phyloP scores from a whole-genome alignment of 1,140 invertebrate species.

The Coenobita brevimanus region DNA sequence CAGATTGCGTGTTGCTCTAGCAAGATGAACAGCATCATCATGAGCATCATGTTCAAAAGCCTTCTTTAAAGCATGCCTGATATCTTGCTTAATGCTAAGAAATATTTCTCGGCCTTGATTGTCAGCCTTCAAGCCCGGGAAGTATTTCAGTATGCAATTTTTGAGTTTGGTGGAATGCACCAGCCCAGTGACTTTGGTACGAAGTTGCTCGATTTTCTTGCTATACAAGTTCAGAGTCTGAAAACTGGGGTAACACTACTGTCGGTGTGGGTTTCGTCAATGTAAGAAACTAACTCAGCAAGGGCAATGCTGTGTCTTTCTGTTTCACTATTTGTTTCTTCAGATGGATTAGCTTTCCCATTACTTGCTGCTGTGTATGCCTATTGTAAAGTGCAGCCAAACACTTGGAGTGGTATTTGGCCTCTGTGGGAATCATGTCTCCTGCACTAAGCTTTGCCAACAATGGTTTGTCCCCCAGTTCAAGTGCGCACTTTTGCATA shows the following conservation, averaged over 20 bases:
- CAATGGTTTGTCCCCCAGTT: too few relatives aligned
- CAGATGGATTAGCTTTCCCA: background rate
- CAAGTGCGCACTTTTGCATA: too few relatives aligned
- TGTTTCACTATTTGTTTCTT: background rate
- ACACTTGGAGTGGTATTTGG: too few relatives aligned
- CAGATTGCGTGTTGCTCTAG: constrained; percentile 1
- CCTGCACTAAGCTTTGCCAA: too few relatives aligned
- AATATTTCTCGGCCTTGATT: constrained; percentile 1
- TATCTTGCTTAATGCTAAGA: background rate
- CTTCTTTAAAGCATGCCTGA: background rate
- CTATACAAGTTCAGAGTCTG: background rate
- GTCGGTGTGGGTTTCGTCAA: constrained; percentile 12
- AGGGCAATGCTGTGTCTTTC: background rate
- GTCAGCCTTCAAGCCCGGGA: constrained; percentile 22
- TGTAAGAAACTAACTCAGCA: constrained; percentile 30
- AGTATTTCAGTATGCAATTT: background rate
- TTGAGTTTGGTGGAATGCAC: constrained; percentile 20
- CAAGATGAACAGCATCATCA: constrained; percentile 33
- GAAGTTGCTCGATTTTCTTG: constrained; percentile 7
- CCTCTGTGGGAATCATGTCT: too few relatives aligned
- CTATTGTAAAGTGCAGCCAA: too few relatives aligned
- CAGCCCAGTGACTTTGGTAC: background rate
- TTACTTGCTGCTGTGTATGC: too few relatives aligned
- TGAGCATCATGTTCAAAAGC: constrained; percentile 30
- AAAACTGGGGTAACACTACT: background rate